Evolutionary conservation across 2,113 vertebrate species (phyloP).

Genomic region (Carassius gibelio): DNA sequence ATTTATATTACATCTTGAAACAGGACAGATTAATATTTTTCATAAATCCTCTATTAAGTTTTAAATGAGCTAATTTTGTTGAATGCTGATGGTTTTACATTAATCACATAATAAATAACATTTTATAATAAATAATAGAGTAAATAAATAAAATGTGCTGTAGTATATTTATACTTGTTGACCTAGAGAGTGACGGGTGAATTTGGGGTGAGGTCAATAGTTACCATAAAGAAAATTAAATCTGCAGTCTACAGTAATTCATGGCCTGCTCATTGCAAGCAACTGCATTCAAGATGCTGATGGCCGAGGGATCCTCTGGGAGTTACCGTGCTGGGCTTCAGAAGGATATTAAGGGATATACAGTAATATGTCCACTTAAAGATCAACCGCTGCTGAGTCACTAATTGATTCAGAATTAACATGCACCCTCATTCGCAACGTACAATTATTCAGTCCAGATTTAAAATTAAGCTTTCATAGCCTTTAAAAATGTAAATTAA

Average conservation of each 20-base stretch:
- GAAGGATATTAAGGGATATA: slow-evolving; percentile 78
- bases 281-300: slow-evolving; percentile 66
- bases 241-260: slow-evolving; percentile 45
- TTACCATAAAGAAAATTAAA: slow-evolving; percentile 56
- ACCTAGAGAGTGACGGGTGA: slow-evolving; percentile 41
- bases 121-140: background rate
- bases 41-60: background rate
- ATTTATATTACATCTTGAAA: background rate
- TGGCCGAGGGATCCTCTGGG: slow-evolving; percentile 74
- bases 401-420: slow-evolving; percentile 84
- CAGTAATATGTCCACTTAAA: slow-evolving; percentile 84
- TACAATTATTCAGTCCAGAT: background rate
- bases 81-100: background rate
- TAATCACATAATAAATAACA: background rate
- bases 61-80: background rate
- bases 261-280: slow-evolving; percentile 64
- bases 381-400: slow-evolving; percentile 84
- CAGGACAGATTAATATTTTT: background rate
- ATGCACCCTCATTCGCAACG: slow-evolving; percentile 70
- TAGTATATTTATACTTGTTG: background rate
- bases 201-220: slow-evolving; percentile 41
- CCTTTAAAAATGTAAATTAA: background rate
- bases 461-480: background rate
- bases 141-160: background rate
- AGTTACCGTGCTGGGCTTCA: slow-evolving; percentile 83